phyloP scores from a whole-genome alignment of 2,888 invertebrate genomes.

The Lumbricus terrestris region DNA sequence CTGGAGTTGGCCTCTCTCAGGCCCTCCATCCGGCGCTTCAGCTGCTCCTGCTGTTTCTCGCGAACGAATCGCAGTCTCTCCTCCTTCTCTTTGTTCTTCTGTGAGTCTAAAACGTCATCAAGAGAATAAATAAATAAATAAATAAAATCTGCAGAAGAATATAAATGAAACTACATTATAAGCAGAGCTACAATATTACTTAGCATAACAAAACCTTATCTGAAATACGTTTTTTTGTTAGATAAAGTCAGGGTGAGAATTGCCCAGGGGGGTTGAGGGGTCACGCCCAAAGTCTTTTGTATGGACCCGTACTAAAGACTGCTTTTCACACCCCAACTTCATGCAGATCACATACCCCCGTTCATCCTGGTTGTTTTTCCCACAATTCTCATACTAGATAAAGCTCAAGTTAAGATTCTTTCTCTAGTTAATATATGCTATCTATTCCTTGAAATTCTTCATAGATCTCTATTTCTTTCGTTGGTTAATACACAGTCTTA shows the following conservation, averaged over 20 bases:
- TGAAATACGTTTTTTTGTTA: neutral
- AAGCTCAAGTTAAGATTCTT: neutral
- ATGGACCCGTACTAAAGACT: no score
- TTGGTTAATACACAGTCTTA: no score
- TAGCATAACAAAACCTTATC: neutral
- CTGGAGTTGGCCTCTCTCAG: constrained; percentile 6
- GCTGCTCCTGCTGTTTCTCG: constrained; percentile 16
- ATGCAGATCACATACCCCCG: no score
- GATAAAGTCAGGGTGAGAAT: no score
- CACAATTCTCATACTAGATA: no score
- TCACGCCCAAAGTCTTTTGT: no score
- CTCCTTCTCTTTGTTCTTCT: constrained; percentile 17
- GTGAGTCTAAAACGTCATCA: neutral
- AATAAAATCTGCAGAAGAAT: neutral
- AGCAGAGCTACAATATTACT: neutral
- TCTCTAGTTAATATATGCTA: neutral
- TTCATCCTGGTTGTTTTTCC: no score
- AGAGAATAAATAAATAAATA: no score
- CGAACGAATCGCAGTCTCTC: constrained; percentile 13
- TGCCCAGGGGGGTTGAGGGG: no score
- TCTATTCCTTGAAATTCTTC: neutral
- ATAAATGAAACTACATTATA: neutral
- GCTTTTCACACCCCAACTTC: no score
- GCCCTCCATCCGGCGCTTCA: neutral
- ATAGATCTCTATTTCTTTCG: no score